phyloP scores from a whole-genome alignment of 2,113 vertebrate genomes.

The Seriola aureovittata region DNA sequence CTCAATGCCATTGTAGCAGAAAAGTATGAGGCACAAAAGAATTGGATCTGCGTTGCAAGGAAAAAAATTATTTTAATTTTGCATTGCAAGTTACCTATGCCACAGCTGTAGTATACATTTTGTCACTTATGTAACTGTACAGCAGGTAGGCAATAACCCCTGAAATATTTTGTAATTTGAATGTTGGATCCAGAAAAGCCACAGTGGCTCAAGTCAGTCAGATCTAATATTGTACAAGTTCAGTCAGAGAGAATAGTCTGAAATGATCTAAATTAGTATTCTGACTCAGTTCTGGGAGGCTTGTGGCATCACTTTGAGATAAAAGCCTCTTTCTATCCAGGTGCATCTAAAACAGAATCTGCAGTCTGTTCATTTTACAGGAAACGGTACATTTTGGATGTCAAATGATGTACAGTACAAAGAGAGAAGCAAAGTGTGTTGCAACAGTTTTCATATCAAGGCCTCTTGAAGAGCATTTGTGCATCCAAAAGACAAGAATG shows the following conservation, averaged over 20 bases:
- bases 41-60: slow-evolving; percentile 1
- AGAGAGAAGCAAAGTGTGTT: not conserved
- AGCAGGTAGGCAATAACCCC: slow-evolving; percentile 55
- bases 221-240: slow-evolving; percentile 3
- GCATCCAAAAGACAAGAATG: not conserved
- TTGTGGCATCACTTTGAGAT: not conserved
- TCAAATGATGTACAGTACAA: not conserved
- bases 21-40: slow-evolving; percentile 19
- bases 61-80: slow-evolving; percentile 47
- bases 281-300: slow-evolving; percentile 16
- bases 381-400: slow-evolving; percentile 20
- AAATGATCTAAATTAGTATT: slow-evolving; percentile 24
- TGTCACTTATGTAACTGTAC: slow-evolving; percentile 70
- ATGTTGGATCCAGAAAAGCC: slow-evolving; percentile 36
- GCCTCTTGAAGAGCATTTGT: not conserved
- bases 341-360: slow-evolving; percentile 12
- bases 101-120: slow-evolving; percentile 72
- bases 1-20: slow-evolving; percentile 18
- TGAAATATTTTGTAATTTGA: slow-evolving; percentile 47
- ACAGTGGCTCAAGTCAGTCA: slow-evolving; percentile 16
- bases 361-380: slow-evolving; percentile 23
- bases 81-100: slow-evolving; percentile 46
- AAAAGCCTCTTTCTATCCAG: slow-evolving; percentile 1
- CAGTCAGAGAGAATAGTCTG: slow-evolving; percentile 25
- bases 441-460: slow-evolving; percentile 2